Evolutionary conservation across 1,140 invertebrate species (phyloP).

Genomic region (Scaptomyza montana): DNA sequence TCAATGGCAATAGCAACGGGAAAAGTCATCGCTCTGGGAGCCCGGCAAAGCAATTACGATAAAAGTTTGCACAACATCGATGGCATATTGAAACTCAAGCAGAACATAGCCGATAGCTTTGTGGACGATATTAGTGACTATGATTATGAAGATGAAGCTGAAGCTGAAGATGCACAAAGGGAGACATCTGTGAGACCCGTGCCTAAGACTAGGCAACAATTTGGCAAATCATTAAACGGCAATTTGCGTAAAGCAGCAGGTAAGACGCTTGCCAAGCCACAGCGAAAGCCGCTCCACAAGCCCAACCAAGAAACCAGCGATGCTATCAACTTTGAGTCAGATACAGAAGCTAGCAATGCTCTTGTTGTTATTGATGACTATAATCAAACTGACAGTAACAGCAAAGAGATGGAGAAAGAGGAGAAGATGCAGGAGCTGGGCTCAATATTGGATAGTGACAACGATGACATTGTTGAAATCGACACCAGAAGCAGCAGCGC

Average conservation of each 20-base stretch:
- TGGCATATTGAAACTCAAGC: slow-evolving; percentile 53
- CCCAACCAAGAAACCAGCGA: slow-evolving; percentile 31
- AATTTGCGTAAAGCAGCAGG: slow-evolving; percentile 74
- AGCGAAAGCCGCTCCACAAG: slow-evolving; percentile 25
- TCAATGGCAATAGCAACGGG: slow-evolving; percentile 12
- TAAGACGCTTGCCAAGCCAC: slow-evolving; percentile 58
- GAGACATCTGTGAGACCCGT: slow-evolving; percentile 14
- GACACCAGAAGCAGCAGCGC: slow-evolving; percentile 50
- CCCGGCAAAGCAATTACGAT: slow-evolving; percentile 52
- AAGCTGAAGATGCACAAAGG: slow-evolving; percentile 4
- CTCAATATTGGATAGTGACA: slow-evolving; percentile 51
- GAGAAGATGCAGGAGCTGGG: slow-evolving; percentile 1
- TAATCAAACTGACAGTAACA: slow-evolving; percentile 78
- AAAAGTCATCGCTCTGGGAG: slow-evolving; percentile 16
- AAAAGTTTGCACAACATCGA: slow-evolving; percentile 73
- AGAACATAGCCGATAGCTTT: slow-evolving; percentile 13
- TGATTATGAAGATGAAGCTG: slow-evolving; percentile 56
- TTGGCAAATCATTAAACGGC: slow-evolving; percentile 82
- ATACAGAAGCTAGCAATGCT: slow-evolving; percentile 51
- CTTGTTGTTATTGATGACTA: slow-evolving; percentile 80
- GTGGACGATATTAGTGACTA: slow-evolving; percentile 52
- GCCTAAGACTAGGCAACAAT: slow-evolving; percentile 59
- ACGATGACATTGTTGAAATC: slow-evolving; percentile 82
- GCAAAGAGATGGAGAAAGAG: slow-evolving; percentile 33
- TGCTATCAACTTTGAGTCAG: slow-evolving; percentile 25